Evolutionary conservation across 2,113 vertebrate genomes (phyloP), one percentile per base, ranked within the genome.

Genomic region (Echinops telfairi): DNA sequence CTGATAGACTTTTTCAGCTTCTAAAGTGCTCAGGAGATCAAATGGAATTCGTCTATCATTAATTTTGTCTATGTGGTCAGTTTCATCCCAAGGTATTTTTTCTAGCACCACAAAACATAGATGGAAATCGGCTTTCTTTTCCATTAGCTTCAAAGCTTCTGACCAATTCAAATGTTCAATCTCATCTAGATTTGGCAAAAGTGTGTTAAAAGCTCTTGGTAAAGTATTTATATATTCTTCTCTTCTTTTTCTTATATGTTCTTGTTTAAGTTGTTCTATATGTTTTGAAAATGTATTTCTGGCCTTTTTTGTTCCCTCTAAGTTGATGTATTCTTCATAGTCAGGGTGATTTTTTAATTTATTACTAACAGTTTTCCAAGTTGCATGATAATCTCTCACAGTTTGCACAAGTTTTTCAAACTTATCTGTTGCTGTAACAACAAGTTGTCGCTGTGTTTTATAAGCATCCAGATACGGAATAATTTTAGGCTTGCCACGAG

Each of bases 211-310:
- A 95, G 99, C 99, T 98, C 99, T 99, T 86, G 99, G 99, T 95
- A 99, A 98, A n/a, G 98, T 99, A 77, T 98, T 99, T 93, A 99
- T 98, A 93, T 99, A 99, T 97, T 99, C 99, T 29, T 99, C 99
- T 97, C 98, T 98, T 90, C 99, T 98, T 97, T 99, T 99, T 97
- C 97, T 98, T 97, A 99, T 99, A 98, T 99, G 99, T 96, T 99
- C 99, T 93, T 99, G 99, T 95, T 99, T 99, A 95, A 99, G 98
- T 96, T 99, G 99, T 95, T 99, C 98, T 97, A 99, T 99, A 98
- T 99, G 99, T 98, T 99, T 99, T 47, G 98, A 99, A 97, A 99
- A 99, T 0, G 99, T 99, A 98, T 98, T 99, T 96, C 98, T 98
- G 89, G 99, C 99, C 96, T 99, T 99, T 96, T 97, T 98, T 83